Evolutionary conservation across 1,140 invertebrate species (phyloP).

Genomic region (Nebria ingens): DNA sequence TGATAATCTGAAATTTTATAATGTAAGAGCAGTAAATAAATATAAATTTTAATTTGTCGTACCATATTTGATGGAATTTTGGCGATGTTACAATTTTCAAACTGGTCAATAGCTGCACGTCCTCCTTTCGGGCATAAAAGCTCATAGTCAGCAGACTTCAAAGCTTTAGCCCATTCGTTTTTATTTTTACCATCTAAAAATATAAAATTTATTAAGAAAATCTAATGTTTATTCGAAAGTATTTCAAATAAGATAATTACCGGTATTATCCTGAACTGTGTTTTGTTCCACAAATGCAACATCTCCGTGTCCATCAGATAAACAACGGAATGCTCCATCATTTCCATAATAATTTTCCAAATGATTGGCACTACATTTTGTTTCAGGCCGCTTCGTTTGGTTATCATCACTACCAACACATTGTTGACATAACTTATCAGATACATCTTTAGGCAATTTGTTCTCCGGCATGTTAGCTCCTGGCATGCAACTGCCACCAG

Average conservation of each 20-base stretch:
- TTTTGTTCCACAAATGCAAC: constrained; percentile 51
- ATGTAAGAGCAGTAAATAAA: constrained; percentile 1
- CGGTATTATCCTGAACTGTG: constrained; percentile 45
- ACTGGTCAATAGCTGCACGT: constrained; percentile 39
- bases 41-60: constrained; percentile 14
- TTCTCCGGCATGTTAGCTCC: constrained; percentile 28
- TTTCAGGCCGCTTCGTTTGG: constrained; percentile 24
- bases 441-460: constrained; percentile 16
- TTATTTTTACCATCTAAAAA: constrained; percentile 44
- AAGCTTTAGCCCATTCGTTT: constrained; percentile 41
- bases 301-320: constrained; percentile 49
- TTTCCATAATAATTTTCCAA: constrained; percentile 37
- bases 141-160: constrained; percentile 49
- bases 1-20: constrained; percentile 32
- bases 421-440: constrained; percentile 32
- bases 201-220: constrained; percentile 11
- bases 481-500: constrained; percentile 33
- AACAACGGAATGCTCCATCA: constrained; percentile 52
- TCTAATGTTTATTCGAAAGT: background rate
- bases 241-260: constrained; percentile 15
- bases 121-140: constrained; percentile 55
- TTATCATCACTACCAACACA: constrained; percentile 33
- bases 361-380: constrained; percentile 33
- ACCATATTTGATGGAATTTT: constrained; percentile 46
- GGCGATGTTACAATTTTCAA: constrained; percentile 49